Percentiles rank a stretch among this genome's conserved stretches.
Conservation (phyloP, 1,140 invertebrate genomes). For the Micrasema minimum region DNA sequence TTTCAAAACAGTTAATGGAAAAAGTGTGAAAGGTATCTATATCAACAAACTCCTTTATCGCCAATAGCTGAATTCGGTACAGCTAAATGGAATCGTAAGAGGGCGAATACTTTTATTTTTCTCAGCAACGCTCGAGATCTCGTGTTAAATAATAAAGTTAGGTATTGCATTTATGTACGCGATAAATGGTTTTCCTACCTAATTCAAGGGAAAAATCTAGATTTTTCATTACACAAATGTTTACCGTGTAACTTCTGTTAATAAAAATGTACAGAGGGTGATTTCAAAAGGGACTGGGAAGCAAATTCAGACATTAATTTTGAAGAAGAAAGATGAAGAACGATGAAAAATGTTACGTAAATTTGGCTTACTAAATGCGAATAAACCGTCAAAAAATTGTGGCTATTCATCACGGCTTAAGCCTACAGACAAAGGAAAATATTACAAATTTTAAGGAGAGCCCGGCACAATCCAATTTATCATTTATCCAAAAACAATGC, state of each 20-base stretch:
- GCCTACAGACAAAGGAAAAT: constrained; percentile 29
- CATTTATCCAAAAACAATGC: constrained; percentile 36
- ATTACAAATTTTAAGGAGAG: constrained; percentile 26
- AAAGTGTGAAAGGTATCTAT: constrained; percentile 29
- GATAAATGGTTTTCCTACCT: too few species aligned
- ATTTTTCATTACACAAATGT: too few species aligned
- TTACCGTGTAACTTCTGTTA: background rate
- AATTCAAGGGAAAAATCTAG: too few species aligned
- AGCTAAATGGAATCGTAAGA: too few species aligned
- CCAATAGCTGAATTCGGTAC: background rate
- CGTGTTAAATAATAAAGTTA: too few species aligned
- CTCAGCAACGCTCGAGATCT: too few species aligned
- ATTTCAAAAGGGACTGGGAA: background rate
- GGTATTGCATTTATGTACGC: too few species aligned
- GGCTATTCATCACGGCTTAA: constrained; percentile 24
- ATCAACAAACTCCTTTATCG: constrained; percentile 10
- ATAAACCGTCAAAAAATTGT: constrained; percentile 29
- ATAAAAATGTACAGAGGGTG: background rate
- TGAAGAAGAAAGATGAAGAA: constrained; percentile 12
- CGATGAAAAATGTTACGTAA: constrained; percentile 26
- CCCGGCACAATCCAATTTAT: constrained; percentile 15
- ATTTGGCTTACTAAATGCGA: constrained; percentile 35
- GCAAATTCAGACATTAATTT: constrained; percentile 23
- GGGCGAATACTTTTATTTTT: too few species aligned
- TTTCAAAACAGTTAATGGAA: constrained; percentile 30